Conservation (phyloP, 2,888 invertebrate genomes). For the Coelinius sp. region DNA sequence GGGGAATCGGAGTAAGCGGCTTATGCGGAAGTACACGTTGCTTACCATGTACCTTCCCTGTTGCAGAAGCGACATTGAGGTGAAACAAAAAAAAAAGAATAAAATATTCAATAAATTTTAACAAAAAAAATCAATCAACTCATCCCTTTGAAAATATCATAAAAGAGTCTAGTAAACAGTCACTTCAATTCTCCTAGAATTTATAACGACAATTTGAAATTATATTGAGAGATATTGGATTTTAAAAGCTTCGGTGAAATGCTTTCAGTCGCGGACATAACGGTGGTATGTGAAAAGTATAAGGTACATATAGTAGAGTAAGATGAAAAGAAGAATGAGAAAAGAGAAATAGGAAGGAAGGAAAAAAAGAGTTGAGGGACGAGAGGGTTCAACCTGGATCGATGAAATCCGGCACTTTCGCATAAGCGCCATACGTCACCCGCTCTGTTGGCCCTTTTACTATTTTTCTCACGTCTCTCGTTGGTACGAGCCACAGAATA, state of each 20-base stretch:
- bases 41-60: constrained; percentile 28
- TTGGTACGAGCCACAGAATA: constrained; percentile 43
- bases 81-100: constrained; percentile 10
- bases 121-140: too few species aligned
- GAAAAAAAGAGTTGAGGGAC: background rate
- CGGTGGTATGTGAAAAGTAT: background rate
- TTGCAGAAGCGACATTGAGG: constrained; percentile 25
- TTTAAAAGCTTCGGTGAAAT: constrained; percentile 26
- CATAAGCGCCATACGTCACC: constrained; percentile 43
- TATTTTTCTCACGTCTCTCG: constrained; percentile 48
- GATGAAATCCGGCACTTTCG: constrained; percentile 46
- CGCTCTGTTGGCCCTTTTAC: constrained; percentile 30
- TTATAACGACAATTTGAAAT: background rate
- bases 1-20: constrained; percentile 48
- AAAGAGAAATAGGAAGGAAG: background rate
- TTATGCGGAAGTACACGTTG: constrained; percentile 45
- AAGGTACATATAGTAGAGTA: background rate
- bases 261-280: constrained; percentile 22
- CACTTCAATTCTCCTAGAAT: background rate
- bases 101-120: background rate
- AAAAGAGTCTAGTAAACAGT: background rate
- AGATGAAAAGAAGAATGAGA: constrained; percentile 1
- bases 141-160: too few species aligned
- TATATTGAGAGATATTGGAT: background rate
- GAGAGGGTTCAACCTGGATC: constrained; percentile 36